Percentiles rank a stretch among this genome's conserved stretches.
These are phyloP conservation scores for Climacteris rufus DNA, from an alignment of 2,113 vertebrate species.

Conservation along the genomic window DNA sequence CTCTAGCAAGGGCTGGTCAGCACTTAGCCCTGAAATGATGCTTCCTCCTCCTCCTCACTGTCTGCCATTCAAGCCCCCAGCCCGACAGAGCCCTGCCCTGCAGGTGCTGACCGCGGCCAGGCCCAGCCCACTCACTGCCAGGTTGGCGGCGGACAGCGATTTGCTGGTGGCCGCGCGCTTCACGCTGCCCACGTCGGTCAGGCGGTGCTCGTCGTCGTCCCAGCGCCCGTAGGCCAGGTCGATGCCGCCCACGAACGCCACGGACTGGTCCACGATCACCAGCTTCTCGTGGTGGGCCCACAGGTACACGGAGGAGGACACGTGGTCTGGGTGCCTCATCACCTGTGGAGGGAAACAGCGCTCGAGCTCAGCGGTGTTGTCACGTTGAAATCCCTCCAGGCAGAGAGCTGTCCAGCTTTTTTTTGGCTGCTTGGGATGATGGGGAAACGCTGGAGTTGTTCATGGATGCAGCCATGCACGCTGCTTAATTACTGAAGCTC, in stretches of 20 bases:
- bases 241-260: conserved; percentile 93
- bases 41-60: not conserved
- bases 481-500: not conserved
- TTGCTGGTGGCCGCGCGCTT: conserved; percentile 70
- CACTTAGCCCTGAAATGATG: rapidly evolving
- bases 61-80: not conserved
- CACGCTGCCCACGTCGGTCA: conserved; percentile 92
- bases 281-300: conserved; percentile 98
- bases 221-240: conserved; percentile 95
- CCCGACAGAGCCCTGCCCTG: rapidly evolving
- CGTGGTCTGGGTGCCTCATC: conserved; percentile 96
- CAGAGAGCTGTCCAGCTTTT: not conserved
- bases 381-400: not conserved
- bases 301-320: conserved; percentile 90
- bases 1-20: not conserved
- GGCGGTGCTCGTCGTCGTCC: conserved; percentile 90
- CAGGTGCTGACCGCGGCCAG: not conserved
- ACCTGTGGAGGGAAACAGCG: conserved; percentile 72
- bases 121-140: conserved; percentile 29
- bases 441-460: not conserved
- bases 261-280: conserved; percentile 88
- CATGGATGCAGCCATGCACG: not conserved
- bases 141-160: not conserved
- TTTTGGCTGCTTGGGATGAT: not conserved
- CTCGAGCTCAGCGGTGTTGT: rapidly evolving